Evolutionary conservation across 1,140 invertebrate species (phyloP).

Genomic region (Drosophila orosa): DNA sequence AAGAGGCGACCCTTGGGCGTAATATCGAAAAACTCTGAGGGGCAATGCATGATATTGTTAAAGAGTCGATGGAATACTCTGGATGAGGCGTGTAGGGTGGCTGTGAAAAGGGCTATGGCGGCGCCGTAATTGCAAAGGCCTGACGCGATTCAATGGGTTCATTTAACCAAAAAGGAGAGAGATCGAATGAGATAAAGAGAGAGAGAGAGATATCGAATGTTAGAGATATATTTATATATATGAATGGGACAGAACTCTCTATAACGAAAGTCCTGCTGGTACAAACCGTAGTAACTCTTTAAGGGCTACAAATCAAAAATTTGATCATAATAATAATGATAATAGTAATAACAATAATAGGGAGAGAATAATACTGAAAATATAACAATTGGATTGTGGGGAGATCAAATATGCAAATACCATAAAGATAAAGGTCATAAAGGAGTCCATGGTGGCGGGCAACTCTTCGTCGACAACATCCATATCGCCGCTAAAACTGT

Average conservation of each 20-base stretch:
- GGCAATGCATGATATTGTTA: constrained; percentile 87
- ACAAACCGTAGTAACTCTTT: constrained; percentile 72
- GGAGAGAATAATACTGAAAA: constrained; percentile 84
- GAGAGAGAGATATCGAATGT: constrained; percentile 28
- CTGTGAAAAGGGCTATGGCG: constrained; percentile 86
- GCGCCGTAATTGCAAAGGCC: constrained; percentile 84
- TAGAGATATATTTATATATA: constrained; percentile 28
- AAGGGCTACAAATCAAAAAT: constrained; percentile 63
- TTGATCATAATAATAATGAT: constrained; percentile 28
- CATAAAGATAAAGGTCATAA: constrained; percentile 89
- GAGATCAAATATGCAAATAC: constrained; percentile 84
- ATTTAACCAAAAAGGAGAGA: constrained; percentile 12
- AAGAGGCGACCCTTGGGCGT: constrained; percentile 91
- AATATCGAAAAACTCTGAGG: constrained; percentile 91
- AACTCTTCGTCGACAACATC: constrained; percentile 91
- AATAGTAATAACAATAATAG: constrained; percentile 13
- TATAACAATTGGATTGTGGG: constrained; percentile 63
- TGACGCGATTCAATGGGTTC: constrained; percentile 25
- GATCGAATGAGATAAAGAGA: constrained; percentile 33
- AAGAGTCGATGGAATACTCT: constrained; percentile 82
- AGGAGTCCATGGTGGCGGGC: constrained; percentile 89
- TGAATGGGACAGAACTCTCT: constrained; percentile 24
- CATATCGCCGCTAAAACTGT: constrained; percentile 94
- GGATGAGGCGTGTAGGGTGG: constrained; percentile 86
- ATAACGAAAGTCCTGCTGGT: constrained; percentile 28